These are phyloP conservation scores for Latrodectus hesperus DNA, from an alignment of 2,888 invertebrate genomes.

Conservation along the genomic window DNA sequence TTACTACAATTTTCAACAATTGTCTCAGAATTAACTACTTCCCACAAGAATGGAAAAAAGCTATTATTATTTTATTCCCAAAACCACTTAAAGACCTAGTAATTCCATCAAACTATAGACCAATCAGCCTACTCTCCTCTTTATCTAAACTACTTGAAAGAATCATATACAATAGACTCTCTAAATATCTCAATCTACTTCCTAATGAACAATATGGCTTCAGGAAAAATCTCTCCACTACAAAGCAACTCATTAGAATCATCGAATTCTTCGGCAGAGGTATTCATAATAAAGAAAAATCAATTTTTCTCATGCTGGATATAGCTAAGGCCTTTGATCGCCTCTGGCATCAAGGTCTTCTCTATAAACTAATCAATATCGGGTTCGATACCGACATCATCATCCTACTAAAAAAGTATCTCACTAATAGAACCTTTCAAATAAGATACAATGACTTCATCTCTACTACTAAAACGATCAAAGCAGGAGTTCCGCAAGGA, in stretches of 20 bases:
- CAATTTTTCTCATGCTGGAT: not conserved
- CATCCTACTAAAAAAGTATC: no score
- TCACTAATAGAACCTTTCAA: no score
- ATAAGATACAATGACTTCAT: no score
- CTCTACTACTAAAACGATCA: not conserved
- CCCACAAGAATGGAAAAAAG: not conserved
- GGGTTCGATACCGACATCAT: not conserved
- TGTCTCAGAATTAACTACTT: not conserved
- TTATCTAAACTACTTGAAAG: not conserved
- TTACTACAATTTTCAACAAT: not conserved
- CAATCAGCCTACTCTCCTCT: not conserved
- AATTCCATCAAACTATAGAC: not conserved
- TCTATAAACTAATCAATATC: not conserved
- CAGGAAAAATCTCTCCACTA: not conserved
- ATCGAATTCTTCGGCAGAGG: not conserved
- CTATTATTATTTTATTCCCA: not conserved
- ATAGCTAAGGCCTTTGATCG: not conserved
- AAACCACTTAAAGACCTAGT: not conserved
- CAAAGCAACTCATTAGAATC: not conserved
- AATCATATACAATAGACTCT: not conserved
- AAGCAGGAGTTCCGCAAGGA: not conserved
- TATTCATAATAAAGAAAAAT: not conserved
- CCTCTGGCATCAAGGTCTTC: not conserved
- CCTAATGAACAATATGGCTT: not conserved
- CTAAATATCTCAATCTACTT: not conserved